These are phyloP conservation scores for Lepetodrilus schrolli DNA, from an alignment of 2,888 invertebrate species.

Conservation along the genomic window DNA sequence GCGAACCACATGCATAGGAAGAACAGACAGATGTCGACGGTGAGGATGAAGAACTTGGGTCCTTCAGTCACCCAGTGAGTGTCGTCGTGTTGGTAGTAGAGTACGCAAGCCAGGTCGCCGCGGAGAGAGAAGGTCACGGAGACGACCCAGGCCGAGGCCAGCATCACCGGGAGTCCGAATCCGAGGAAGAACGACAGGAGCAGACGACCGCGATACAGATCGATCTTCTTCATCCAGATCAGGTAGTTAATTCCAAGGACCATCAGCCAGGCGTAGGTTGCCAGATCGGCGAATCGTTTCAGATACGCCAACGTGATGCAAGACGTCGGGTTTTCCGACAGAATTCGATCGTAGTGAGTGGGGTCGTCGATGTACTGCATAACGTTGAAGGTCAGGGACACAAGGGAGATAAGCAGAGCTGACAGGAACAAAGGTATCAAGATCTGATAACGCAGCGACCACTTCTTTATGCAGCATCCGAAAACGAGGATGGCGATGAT, in stretches of 20 bases:
- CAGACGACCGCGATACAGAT: background rate
- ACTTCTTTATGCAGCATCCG: slow-evolving; percentile 11
- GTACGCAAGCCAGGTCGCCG: background rate
- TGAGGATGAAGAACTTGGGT: slow-evolving; percentile 15
- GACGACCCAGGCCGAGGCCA: slow-evolving; percentile 16
- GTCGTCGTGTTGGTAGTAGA: background rate
- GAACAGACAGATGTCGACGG: background rate
- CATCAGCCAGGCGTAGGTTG: slow-evolving; percentile 31
- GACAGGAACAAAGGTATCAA: slow-evolving; percentile 28
- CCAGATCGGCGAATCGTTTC: slow-evolving; percentile 9
- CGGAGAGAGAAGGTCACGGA: background rate
- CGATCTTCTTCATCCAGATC: slow-evolving; percentile 2
- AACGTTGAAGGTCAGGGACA: slow-evolving; percentile 17
- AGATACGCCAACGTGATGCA: slow-evolving; percentile 3
- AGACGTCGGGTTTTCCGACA: background rate
- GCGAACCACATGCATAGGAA: slow-evolving; percentile 12
- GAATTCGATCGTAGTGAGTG: background rate
- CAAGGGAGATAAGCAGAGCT: slow-evolving; percentile 27
- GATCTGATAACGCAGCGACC: slow-evolving; percentile 15
- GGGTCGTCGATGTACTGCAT: slow-evolving; percentile 17
- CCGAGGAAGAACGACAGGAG: slow-evolving; percentile 12
- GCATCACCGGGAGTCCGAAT: slow-evolving; percentile 20
- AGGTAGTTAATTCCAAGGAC: slow-evolving; percentile 19
- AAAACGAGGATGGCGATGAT: slow-evolving; percentile 24
- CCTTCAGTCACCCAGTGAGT: slow-evolving; percentile 28